These are phyloP conservation scores for Passer domesticus DNA, from an alignment of 2,113 vertebrate species.

Conservation along the genomic window DNA sequence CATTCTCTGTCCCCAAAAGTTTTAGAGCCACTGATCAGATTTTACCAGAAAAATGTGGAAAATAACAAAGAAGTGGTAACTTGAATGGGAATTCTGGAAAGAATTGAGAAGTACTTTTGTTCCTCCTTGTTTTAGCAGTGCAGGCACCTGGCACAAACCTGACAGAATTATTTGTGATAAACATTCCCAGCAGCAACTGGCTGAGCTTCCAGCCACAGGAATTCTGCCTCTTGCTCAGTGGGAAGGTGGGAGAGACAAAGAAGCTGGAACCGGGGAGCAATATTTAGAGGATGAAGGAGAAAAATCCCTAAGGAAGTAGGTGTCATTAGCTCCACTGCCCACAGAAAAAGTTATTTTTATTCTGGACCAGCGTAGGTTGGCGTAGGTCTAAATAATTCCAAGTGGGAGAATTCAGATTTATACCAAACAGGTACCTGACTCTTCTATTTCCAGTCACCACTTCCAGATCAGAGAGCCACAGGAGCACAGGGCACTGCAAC, in stretches of 20 bases:
- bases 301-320: not conserved
- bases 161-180: not conserved
- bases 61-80: not conserved
- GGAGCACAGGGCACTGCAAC: not conserved
- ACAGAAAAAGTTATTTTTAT: not conserved
- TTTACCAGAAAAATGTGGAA: not conserved
- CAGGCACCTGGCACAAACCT: not conserved
- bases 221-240: not conserved
- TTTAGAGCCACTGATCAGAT: not conserved
- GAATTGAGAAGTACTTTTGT: not conserved
- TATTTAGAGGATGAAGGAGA: not conserved
- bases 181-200: not conserved
- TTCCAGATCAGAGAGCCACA: not conserved
- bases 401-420: not conserved
- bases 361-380: not conserved
- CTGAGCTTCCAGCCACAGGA: not conserved
- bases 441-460: not conserved
- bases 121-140: not conserved
- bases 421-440: not conserved
- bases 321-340: constrained; percentile 3
- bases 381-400: not conserved
- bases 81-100: not conserved
- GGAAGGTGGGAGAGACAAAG: not conserved
- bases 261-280: not conserved
- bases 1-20: no score